These are phyloP conservation scores for Subanguina moxae DNA, from an alignment of 1,140 invertebrate genomes.

Conservation along the genomic window DNA sequence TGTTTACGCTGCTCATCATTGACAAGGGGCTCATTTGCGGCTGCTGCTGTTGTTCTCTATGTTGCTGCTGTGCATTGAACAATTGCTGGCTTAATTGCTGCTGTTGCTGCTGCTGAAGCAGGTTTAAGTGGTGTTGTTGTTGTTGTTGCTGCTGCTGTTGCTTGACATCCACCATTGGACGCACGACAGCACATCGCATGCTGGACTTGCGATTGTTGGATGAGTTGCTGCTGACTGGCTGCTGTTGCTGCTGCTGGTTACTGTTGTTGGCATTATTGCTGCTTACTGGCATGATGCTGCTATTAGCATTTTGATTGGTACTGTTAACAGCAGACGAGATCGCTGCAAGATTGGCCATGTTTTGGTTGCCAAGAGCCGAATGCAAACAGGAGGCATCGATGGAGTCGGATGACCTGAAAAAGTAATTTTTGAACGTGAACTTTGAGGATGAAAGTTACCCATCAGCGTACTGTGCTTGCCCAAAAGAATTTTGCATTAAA, in stretches of 20 bases:
- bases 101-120: constrained; percentile 4
- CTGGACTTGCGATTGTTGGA: constrained; percentile 12
- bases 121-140: neutral
- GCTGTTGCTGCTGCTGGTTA: neutral
- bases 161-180: constrained; percentile 13
- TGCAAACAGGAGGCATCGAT: neutral
- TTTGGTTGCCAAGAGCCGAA: neutral
- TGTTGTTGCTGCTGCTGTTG: constrained; percentile 15
- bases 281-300: neutral
- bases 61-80: constrained; percentile 5
- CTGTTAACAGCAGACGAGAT: neutral
- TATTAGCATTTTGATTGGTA: neutral
- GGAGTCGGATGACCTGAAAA: neutral
- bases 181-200: constrained; percentile 21
- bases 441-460: neutral
- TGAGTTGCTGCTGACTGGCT: neutral
- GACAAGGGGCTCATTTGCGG: neutral
- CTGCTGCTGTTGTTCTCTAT: neutral
- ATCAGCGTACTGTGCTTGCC: neutral
- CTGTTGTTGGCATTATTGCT: too few relatives aligned
- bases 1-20: neutral
- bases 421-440: too few relatives aligned
- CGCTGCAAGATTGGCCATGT: neutral
- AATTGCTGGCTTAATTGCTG: neutral
- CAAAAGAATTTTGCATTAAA: neutral